Evolutionary conservation across 1,140 invertebrate genomes (phyloP).

Genomic region (Mizuhopecten yessoensis): DNA sequence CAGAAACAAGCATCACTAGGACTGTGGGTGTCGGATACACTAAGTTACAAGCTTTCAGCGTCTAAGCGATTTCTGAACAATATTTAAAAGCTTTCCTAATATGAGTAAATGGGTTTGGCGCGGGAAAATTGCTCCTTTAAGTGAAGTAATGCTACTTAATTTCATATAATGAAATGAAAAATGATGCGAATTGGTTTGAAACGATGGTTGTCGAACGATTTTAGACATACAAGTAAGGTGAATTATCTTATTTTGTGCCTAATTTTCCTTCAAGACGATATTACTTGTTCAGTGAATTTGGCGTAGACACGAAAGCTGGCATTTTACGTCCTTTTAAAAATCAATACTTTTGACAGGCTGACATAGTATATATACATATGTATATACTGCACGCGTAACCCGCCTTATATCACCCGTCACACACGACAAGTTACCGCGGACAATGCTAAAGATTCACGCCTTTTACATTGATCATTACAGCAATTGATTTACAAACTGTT

Average conservation of each 20-base stretch:
- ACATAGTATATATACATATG: background rate
- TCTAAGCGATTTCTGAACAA: conserved; percentile 26
- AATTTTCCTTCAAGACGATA: background rate
- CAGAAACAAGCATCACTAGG: background rate
- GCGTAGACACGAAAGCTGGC: background rate
- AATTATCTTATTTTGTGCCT: background rate
- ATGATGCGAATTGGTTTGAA: conserved; percentile 38
- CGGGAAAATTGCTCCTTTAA: conserved; percentile 27
- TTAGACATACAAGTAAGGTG: conserved; percentile 33
- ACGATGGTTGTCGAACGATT: conserved; percentile 37
- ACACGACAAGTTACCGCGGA: too few species aligned
- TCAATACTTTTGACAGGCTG: background rate
- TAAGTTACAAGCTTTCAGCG: conserved; percentile 15
- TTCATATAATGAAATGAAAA: conserved; percentile 40
- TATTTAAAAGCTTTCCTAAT: conserved; percentile 40
- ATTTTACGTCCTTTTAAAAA: background rate
- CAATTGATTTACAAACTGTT: too few species aligned
- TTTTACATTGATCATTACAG: too few species aligned
- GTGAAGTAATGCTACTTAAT: conserved; percentile 39
- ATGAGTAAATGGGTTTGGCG: conserved; percentile 37
- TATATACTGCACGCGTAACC: too few species aligned
- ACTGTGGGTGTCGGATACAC: conserved; percentile 3
- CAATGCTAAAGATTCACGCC: too few species aligned
- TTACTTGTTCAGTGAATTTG: conserved; percentile 28
- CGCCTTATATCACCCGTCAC: too few species aligned